A percentile compares a stretch with the other conserved stretches of the same genome.
Conservation (phyloP, 1,140 invertebrate genomes). For the Lanistes nyassanus region DNA sequence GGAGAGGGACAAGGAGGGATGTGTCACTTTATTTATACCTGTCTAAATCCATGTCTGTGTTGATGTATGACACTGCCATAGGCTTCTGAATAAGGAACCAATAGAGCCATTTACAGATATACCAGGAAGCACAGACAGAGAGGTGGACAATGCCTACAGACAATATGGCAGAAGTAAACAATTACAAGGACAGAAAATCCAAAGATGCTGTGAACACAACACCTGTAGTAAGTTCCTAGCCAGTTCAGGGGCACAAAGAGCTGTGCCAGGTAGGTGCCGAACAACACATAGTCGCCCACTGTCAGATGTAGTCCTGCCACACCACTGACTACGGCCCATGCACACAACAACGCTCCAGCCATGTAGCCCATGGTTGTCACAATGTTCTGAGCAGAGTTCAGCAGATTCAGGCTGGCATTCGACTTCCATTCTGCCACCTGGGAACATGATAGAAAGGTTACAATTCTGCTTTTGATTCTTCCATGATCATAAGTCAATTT, state of each 20-base stretch:
- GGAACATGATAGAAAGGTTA: conserved; percentile 40
- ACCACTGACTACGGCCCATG: conserved; percentile 74
- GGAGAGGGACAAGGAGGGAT: no score
- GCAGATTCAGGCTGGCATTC: conserved; percentile 84
- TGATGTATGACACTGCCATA: no score
- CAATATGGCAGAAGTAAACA: background rate
- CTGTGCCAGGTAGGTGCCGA: conserved; percentile 94
- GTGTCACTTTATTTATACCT: no score
- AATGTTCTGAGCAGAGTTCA: conserved; percentile 90
- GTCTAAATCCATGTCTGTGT: no score
- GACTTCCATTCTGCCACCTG: conserved; percentile 89
- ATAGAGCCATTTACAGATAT: background rate
- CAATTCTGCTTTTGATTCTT: no score
- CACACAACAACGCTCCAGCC: conserved; percentile 87
- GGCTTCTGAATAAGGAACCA: no score
- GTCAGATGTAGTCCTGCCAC: conserved; percentile 72
- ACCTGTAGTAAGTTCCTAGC: conserved; percentile 98
- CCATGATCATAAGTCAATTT: background rate
- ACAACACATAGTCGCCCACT: conserved; percentile 94
- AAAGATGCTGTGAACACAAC: conserved; percentile 29
- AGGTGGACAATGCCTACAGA: no score
- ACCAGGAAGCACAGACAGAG: no score
- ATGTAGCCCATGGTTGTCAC: conserved; percentile 88
- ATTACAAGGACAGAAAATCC: background rate
- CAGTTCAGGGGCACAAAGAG: conserved; percentile 96